Conservation (phyloP, 37 sponge, comb jelly and placozoan genomes). For the Aplysina aerophoba region DNA sequence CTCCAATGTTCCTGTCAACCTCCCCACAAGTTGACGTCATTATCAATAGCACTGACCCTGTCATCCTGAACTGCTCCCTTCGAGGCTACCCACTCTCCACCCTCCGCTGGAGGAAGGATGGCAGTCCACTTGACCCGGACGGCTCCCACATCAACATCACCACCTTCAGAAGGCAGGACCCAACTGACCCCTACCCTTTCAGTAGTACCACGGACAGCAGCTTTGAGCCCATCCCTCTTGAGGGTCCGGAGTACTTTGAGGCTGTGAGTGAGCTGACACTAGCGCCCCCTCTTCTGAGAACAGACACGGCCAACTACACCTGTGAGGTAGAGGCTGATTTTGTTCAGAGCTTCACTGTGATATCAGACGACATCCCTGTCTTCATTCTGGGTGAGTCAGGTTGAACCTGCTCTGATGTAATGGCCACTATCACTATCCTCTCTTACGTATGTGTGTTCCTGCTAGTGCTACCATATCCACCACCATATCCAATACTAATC, state of each 20-base stretch:
- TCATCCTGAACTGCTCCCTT: not conserved
- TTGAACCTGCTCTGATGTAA: too few relatives aligned
- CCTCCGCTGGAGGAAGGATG: not conserved
- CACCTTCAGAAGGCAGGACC: conserved; percentile 16
- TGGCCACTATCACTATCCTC: too few relatives aligned
- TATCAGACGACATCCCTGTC: conserved; percentile 36
- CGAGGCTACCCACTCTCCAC: conserved; percentile 1
- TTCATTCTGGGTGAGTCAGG: conserved; percentile 52
- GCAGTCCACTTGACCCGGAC: not conserved
- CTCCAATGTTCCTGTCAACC: not conserved
- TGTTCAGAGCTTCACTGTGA: not conserved
- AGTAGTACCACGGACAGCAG: not conserved
- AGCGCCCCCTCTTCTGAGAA: conserved; percentile 22
- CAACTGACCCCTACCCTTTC: not conserved
- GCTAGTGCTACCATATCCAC: too few relatives aligned
- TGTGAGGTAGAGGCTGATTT: conserved; percentile 53
- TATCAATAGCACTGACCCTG: not conserved
- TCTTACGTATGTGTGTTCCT: too few relatives aligned
- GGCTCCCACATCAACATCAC: not conserved
- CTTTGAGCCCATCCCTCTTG: not conserved
- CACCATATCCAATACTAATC: too few relatives aligned
- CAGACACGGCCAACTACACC: conserved; percentile 71
- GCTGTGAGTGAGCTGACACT: conserved; percentile 49
- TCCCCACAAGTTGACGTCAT: not conserved
- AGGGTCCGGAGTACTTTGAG: conserved; percentile 40